phyloP scores from a whole-genome alignment of 2,113 vertebrate genomes.

The Poicephalus meyeri region DNA sequence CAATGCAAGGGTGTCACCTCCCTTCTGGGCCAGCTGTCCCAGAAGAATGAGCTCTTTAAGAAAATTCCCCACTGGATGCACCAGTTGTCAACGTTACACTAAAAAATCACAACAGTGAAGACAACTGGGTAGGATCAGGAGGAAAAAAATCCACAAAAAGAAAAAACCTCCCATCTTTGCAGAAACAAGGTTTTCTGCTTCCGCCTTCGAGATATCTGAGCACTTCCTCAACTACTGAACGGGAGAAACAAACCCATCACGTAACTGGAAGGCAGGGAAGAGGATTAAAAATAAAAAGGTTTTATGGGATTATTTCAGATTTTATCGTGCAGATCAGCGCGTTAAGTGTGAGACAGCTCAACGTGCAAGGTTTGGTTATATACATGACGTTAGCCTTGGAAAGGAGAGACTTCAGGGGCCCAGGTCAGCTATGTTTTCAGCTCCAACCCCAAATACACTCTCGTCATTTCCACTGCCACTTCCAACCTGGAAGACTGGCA shows the following conservation, averaged over 20 bases:
- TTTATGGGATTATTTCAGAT: slow-evolving; percentile 65
- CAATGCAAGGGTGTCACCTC: neutral
- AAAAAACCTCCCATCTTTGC: neutral
- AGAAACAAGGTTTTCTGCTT: slow-evolving; percentile 35
- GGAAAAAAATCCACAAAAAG: neutral
- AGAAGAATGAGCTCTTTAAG: neutral
- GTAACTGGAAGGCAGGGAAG: slow-evolving; percentile 2
- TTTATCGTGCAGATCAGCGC: slow-evolving; percentile 75
- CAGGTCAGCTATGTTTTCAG: slow-evolving; percentile 73
- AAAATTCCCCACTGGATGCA: slow-evolving; percentile 21
- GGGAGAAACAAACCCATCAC: neutral
- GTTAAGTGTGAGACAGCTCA: slow-evolving; percentile 78
- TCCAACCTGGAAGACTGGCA: slow-evolving; percentile 18
- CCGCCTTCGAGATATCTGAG: neutral
- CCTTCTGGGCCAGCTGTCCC: neutral
- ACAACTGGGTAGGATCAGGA: slow-evolving; percentile 5
- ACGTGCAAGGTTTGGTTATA: slow-evolving; percentile 79
- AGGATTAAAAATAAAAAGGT: slow-evolving; percentile 60
- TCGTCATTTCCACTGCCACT: neutral
- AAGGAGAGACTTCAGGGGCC: slow-evolving; percentile 78
- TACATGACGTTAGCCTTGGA: slow-evolving; percentile 73
- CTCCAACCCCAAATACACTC: slow-evolving; percentile 24
- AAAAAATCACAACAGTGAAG: neutral
- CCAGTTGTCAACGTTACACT: neutral
- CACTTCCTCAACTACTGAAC: neutral